phyloP scores from a whole-genome alignment of 2,797 vertebrate genomes.

The Centropyge bicolor region DNA sequence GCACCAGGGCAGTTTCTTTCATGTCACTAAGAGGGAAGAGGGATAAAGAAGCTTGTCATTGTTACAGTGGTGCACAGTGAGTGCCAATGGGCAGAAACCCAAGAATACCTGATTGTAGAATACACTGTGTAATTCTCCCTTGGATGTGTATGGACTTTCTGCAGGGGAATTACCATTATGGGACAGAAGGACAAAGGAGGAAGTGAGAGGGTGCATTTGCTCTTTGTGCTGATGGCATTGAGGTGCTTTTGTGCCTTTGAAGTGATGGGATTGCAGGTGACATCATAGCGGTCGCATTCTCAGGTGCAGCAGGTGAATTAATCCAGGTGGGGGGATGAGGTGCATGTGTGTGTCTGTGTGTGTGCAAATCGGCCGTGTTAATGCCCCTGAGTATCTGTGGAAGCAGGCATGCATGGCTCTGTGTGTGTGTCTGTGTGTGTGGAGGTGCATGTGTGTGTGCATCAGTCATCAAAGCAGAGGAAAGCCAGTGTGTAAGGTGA shows the following conservation, averaged over 20 bases:
- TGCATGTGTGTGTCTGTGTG: conserved; percentile 45
- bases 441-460: conserved; percentile 31
- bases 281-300: conserved; percentile 78
- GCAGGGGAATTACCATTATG: conserved; percentile 68
- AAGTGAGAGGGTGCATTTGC: conserved; percentile 67
- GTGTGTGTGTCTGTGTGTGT: conserved; percentile 28
- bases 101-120: conserved; percentile 74
- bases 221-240: conserved; percentile 66
- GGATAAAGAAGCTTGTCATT: conserved; percentile 68
- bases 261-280: conserved; percentile 80
- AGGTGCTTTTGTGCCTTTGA: conserved; percentile 77
- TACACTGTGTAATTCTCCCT: conserved; percentile 63
- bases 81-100: conserved; percentile 71
- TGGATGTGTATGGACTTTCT: conserved; percentile 62
- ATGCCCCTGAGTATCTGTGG: conserved; percentile 49
- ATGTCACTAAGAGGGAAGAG: conserved; percentile 50
- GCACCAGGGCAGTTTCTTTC: conserved; percentile 54
- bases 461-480: conserved; percentile 78
- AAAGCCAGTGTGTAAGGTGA: conserved; percentile 80
- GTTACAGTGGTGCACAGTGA: conserved; percentile 47
- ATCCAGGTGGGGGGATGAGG: conserved; percentile 76
- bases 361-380: conserved; percentile 37
- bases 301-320: conserved; percentile 83
- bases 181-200: conserved; percentile 74
- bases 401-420: conserved; percentile 41